Percentiles rank a stretch among this genome's conserved stretches.
phyloP scores from a whole-genome alignment of 1,140 invertebrate species.

The Acromyrmex heyeri region DNA sequence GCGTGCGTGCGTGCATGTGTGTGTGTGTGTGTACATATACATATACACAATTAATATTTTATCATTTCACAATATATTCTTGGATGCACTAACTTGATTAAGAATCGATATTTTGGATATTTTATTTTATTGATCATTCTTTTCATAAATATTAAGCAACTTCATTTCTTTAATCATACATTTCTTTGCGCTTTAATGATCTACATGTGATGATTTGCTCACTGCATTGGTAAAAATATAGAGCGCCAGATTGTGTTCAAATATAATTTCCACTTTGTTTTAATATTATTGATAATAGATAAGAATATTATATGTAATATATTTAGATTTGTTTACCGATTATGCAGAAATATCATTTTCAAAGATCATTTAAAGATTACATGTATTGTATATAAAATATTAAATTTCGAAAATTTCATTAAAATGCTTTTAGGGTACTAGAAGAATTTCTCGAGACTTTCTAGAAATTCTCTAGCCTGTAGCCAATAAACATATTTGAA shows the following conservation, averaged over 20 bases:
- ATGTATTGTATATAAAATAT: conserved; percentile 20
- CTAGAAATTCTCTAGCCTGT: background rate
- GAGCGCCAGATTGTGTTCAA: conserved; percentile 14
- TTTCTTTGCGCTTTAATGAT: background rate
- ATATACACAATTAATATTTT: background rate
- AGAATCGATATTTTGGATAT: conserved; percentile 1
- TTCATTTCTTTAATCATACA: background rate
- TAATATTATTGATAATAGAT: background rate
- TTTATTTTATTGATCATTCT: conserved; percentile 13
- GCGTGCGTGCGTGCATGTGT: too few species aligned
- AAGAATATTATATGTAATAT: background rate
- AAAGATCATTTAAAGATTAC: background rate
- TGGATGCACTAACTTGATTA: background rate
- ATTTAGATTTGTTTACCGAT: conserved; percentile 1
- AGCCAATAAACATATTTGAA: background rate
- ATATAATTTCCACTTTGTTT: conserved; percentile 10
- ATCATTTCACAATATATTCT: background rate
- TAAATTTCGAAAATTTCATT: background rate
- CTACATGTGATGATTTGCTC: background rate
- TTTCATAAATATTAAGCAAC: background rate
- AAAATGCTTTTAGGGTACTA: background rate
- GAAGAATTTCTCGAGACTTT: background rate
- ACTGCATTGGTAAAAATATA: background rate
- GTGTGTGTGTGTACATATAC: background rate
- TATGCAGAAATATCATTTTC: background rate